Evolutionary conservation across 1,140 invertebrate genomes (phyloP), one percentile per base, ranked within the genome.

Genomic region (Dolichoris vasculosae): DNA sequence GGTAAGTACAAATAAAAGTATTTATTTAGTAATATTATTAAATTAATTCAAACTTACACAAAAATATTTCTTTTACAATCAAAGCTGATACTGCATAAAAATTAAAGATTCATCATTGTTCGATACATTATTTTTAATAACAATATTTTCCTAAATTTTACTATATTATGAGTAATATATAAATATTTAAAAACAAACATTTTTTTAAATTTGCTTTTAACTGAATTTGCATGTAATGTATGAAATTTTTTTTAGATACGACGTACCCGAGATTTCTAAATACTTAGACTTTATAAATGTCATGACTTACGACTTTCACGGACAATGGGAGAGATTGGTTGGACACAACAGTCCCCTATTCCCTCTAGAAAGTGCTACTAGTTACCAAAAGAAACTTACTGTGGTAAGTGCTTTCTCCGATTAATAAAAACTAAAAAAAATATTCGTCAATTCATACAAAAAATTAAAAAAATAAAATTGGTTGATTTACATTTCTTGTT

Each of bases 281-380:
- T 98, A 98, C 89, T 93, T 98, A 88, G 98, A 99, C 93, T 98
- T 97, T 89, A 97, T 99, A 89, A 98, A 98, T 90, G 96, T 98
- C 8, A 98, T 98, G 97, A 98, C 97, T 2, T 99, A 98, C 88
- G 98, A 98, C 91, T 98, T 98, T 94, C 97, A 98, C 90, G 97
- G 97, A 0, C 97, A 97, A 90, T 98, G 97, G 97, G 97, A 98
- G 90, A 94, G 97, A 87, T 96, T 97, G 89, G 97, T 98, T 23
- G 97, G 98, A 3, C 98, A 98, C 92, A 98, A 98, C 93, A 97
- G 97, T 87, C 98, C 98, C 0, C 94, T 99, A 0, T 98, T 96
- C 91, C 96, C 98, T 0, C 92, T 99, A 6, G 97, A 98, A 91
- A 97, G 96, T 90, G 97, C 97, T 26, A 97, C 97, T 2, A 96